These are phyloP conservation scores for Darevskia nairensis DNA, from an alignment of 2,797 vertebrate genomes.

Conservation along the genomic window DNA sequence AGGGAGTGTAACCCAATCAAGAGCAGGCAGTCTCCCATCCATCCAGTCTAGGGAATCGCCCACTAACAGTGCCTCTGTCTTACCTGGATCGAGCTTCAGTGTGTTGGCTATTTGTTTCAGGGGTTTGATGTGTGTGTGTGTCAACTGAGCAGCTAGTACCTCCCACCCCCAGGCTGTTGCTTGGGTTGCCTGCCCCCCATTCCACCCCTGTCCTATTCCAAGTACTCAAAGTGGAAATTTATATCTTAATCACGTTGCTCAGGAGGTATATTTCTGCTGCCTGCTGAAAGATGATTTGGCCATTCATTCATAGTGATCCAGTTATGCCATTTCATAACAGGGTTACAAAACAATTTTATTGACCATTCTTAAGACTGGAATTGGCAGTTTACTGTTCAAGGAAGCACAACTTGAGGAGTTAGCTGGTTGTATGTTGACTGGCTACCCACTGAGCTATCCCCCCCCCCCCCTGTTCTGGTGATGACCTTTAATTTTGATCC, in stretches of 20 bases:
- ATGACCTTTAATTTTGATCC: slow-evolving; percentile 5
- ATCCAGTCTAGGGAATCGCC: too few species aligned
- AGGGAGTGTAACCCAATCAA: too few species aligned
- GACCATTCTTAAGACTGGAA: neutral
- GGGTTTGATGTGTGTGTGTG: too few species aligned
- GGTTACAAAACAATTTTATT: slow-evolving; percentile 18
- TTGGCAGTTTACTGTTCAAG: neutral
- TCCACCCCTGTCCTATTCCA: neutral
- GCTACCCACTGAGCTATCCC: neutral
- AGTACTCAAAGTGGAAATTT: neutral
- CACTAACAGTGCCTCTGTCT: too few species aligned
- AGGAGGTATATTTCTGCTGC: neutral
- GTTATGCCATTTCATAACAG: slow-evolving; percentile 3
- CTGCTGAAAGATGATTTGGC: neutral
- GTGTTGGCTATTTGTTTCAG: neutral
- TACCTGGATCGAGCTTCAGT: too few species aligned
- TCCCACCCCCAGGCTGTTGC: neutral
- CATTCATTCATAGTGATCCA: neutral
- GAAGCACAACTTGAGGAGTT: neutral
- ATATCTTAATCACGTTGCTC: neutral
- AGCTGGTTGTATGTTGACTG: neutral
- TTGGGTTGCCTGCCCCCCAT: neutral
- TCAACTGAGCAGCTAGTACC: neutral
- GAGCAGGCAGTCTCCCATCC: too few species aligned
- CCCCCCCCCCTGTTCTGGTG: neutral